Percentiles rank a stretch among this genome's conserved stretches.
phyloP scores from a whole-genome alignment of 2,113 vertebrate genomes.

The Sylvietta virens region DNA sequence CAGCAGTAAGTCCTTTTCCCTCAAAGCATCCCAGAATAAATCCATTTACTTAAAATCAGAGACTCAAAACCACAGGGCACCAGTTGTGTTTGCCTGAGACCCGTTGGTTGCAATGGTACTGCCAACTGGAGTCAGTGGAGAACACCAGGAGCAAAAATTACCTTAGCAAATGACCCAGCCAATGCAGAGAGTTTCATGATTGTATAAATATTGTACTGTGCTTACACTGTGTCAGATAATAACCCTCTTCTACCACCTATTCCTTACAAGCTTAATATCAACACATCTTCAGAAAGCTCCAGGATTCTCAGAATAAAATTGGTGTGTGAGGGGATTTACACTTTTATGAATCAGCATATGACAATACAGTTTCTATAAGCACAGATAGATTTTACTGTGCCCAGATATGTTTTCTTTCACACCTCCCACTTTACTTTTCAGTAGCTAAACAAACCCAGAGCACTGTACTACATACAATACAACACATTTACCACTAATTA shows the following conservation, averaged over 20 bases:
- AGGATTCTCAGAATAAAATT: not conserved
- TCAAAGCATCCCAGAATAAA: not conserved
- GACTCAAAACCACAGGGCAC: not conserved
- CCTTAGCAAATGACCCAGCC: not conserved
- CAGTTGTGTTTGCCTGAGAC: not conserved
- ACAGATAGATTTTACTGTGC: not conserved
- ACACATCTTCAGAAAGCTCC: not conserved
- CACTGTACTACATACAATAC: not conserved
- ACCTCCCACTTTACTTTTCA: not conserved
- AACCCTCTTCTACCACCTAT: not conserved
- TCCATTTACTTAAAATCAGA: not conserved
- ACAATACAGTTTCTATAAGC: not conserved
- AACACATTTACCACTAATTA: not conserved
- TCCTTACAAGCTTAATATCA: not conserved
- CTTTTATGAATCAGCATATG: not conserved
- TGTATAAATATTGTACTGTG: not conserved
- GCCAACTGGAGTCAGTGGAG: not conserved
- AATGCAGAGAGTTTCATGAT: not conserved
- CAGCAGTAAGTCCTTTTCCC: not conserved
- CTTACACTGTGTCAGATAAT: not conserved
- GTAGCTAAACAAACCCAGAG: not conserved
- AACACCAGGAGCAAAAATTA: not conserved
- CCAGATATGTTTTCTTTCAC: not conserved
- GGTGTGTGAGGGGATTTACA: not conserved
- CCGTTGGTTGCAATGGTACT: fast-evolving